Base-by-base conservation (phyloP, 2,797 vertebrate genomes). In the Podarcis siculus region DNA sequence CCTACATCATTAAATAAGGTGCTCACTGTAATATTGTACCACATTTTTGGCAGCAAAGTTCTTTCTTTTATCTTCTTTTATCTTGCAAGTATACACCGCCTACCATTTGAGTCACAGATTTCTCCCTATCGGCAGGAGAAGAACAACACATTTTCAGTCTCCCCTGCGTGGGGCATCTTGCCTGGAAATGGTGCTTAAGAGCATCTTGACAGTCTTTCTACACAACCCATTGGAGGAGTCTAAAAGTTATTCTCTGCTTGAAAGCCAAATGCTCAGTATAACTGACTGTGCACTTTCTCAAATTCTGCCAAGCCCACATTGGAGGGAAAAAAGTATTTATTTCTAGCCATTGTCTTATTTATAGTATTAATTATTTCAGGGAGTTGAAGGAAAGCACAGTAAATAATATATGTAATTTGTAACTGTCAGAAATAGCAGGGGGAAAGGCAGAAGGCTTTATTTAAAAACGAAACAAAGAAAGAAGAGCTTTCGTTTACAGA, bases 361-460 rank as follows among this genome's bases (percentile, higher is more conserved):
- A 17, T 23, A 67, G 55, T 82, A 90, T 87, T 71, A 39, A 27
- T 35, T 76, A 91, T 83, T 92, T 83, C 42, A 71, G 19, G 37
- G 80, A 87, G 25, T 37, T 6, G 1, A 27, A 30, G 2, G 88
- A 88, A 79, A 84, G 55, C 89, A 90, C 32, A 91, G 77, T 95
- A 93, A 95, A 95, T 96, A 95, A 94, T 92, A 94, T 72, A 89
- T 89, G 89, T 37, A 93, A 94, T 96, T 95, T 95, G 78, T 96
- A 95, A 94, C 91, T 95, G 94, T 96, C 95, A 94, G 82, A 89
- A 83, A 73, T 61, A 89, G 45, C 67, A 90, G 75, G 82, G 3
- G 82, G 32, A 91, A 94, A 94, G 45, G 71, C n/a, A 77, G 90
- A 95, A 80, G 89, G 69, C 78, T 91, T 87, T 89, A 37, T 72